Conservation (phyloP, 1,140 invertebrate genomes). For the Probaryconus sp. region DNA sequence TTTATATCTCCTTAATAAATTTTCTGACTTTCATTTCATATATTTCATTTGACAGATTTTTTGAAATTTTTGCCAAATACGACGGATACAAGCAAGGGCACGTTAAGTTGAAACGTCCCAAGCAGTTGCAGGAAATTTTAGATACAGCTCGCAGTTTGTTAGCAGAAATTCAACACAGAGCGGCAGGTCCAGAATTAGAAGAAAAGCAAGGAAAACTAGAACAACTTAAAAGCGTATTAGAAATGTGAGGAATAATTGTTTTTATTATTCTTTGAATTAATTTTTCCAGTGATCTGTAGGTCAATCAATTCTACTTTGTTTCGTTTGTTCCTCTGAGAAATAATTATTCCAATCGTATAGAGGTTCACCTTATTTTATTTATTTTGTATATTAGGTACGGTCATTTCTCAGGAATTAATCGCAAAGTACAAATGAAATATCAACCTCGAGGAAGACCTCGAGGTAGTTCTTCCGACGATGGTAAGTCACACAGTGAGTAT, state of each 20-base stretch:
- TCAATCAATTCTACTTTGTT: conserved; percentile 56
- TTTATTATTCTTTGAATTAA: conserved; percentile 4
- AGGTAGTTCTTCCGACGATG: conserved; percentile 96
- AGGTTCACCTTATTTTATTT: conserved; percentile 52
- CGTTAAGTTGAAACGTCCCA: conserved; percentile 98
- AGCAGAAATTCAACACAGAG: conserved; percentile 90
- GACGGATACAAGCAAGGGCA: conserved; percentile 97
- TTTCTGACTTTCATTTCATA: too few species aligned
- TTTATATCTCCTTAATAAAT: too few species aligned
- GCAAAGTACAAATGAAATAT: conserved; percentile 99
- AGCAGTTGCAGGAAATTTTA: conserved; percentile 97
- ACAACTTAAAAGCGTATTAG: conserved; percentile 97
- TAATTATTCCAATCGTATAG: too few species aligned
- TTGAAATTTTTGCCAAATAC: conserved; percentile 99
- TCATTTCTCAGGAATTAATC: conserved; percentile 99
- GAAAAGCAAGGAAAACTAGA: conserved; percentile 98
- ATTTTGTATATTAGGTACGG: conserved; percentile 89
- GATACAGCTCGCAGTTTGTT: conserved; percentile 95
- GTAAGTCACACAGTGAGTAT: conserved; percentile 78
- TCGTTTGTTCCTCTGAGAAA: conserved; percentile 9
- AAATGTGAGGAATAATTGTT: conserved; percentile 88
- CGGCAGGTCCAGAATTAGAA: conserved; percentile 94
- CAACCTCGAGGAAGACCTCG: conserved; percentile 96
- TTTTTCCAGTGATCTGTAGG: too few species aligned
- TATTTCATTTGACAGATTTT: conserved; percentile 90